Conservation (phyloP, 2,888 invertebrate species). For the Drepanosiphum platanoidis region DNA sequence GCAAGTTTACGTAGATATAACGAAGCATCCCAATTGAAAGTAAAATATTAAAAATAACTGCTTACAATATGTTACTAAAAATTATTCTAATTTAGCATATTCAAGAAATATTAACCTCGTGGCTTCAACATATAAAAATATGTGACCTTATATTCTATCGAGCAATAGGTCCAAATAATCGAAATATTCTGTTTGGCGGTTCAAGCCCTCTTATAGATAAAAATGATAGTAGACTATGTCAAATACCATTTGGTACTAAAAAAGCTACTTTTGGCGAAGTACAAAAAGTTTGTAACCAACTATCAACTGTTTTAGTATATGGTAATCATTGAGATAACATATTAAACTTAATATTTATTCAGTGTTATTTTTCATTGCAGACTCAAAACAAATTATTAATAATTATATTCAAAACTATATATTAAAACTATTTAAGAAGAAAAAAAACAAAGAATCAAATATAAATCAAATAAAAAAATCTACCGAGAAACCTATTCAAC, state of each 20-base stretch:
- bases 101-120: conserved; percentile 75
- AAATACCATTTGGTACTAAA: conserved; percentile 83
- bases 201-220: conserved; percentile 76
- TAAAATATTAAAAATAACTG: conserved; percentile 9
- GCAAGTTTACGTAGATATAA: conserved; percentile 83
- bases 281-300: conserved; percentile 76
- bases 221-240: conserved; percentile 74
- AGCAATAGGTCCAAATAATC: conserved; percentile 79
- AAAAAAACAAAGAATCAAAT: conserved; percentile 40
- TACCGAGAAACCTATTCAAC: conserved; percentile 8
- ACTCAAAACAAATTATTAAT: conserved; percentile 55
- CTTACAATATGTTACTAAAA: conserved; percentile 13
- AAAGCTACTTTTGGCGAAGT: conserved; percentile 85
- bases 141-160: conserved; percentile 81
- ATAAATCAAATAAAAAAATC: conserved; percentile 17
- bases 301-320: conserved; percentile 76
- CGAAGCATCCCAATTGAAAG: conserved; percentile 68
- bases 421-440: conserved; percentile 43
- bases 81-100: conserved; percentile 74
- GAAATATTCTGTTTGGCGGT: conserved; percentile 79
- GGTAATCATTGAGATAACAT: conserved; percentile 68
- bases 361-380: conserved; percentile 29
- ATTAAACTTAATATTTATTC: conserved; percentile 21
- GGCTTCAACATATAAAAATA: conserved; percentile 75
- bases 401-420: conserved; percentile 48